Evolutionary conservation across 2,888 invertebrate genomes (phyloP).

Genomic region (Automeris io): DNA sequence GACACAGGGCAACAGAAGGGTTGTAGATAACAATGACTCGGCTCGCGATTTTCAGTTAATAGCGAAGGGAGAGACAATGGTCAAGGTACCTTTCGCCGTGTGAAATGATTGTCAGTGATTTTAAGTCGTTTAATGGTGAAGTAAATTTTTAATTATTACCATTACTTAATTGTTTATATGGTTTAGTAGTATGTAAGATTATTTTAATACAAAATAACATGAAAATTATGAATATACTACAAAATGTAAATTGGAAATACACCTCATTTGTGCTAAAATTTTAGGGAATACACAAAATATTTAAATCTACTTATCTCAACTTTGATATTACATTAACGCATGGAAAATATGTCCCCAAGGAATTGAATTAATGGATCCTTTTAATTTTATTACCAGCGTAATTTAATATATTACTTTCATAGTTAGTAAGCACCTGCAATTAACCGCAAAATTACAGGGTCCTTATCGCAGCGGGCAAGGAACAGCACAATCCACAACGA

Average conservation of each 20-base stretch:
- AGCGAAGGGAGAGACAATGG: slow-evolving; percentile 60
- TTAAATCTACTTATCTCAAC: background rate
- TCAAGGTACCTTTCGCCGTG: slow-evolving; percentile 60
- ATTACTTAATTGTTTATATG: too few species aligned
- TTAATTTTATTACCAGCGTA: slow-evolving; percentile 26
- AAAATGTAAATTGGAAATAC: too few species aligned
- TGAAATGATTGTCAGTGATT: slow-evolving; percentile 39
- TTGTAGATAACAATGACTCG: slow-evolving; percentile 46
- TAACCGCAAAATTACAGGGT: slow-evolving; percentile 68
- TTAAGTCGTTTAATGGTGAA: background rate
- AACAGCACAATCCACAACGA: slow-evolving; percentile 40
- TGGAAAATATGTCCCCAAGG: slow-evolving; percentile 2
- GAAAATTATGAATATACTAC: too few species aligned
- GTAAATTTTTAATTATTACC: background rate
- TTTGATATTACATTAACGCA: background rate
- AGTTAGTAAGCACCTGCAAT: slow-evolving; percentile 57
- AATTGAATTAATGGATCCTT: slow-evolving; percentile 31
- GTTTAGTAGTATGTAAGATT: too few species aligned
- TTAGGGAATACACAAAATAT: background rate
- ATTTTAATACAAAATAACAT: too few species aligned
- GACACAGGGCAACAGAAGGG: slow-evolving; percentile 59
- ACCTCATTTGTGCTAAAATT: too few species aligned
- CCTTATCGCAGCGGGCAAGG: slow-evolving; percentile 49
- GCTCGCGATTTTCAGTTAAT: slow-evolving; percentile 63
- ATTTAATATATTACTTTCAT: slow-evolving; percentile 36